Evolutionary conservation across 2,888 invertebrate genomes (phyloP), one percentile per base, ranked within the genome.

Genomic region (Hemicrepidius hirtus): DNA sequence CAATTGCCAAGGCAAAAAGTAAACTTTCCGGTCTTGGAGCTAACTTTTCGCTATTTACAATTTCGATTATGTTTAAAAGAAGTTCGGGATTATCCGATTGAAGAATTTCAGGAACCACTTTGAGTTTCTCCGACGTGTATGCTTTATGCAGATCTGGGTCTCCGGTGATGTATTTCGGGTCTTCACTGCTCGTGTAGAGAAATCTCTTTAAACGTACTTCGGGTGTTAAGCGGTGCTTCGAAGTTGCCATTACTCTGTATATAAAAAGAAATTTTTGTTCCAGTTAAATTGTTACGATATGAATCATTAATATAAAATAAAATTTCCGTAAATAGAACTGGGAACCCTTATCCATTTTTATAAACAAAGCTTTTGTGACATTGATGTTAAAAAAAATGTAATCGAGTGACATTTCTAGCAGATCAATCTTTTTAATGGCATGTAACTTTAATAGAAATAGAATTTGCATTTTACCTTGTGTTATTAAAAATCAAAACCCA

Each of bases 121-220:
- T 62, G 16, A 76, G 37, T 9, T 69, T 78, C 37, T 73, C 64
- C 7, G 44, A 35, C 5, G 4, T 24, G 35, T 64, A 79, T 68
- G 80, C 78, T 40, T 78, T 80, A 53, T 79, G 76, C 1, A 67
- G 41, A 59, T 82, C 82, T 6, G 81, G 80, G 67, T 82, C 77
- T 4, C 84, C 84, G 21, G 82, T 78, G n/a, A 81, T 73, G 67
- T 80, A 84, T 59, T 72, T 74, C 7, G 80, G 75, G 18, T 79
- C 64, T 70, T 80, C 75, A 20, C 76, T 80, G 40, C 79, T 75
- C 12, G 81, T 63, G 74, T 84, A 85, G 12, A 85, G 66, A 49
- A 82, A 81, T 41, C 84, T 79, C 66, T 81, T 83, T 10, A 84
- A 71, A 70, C 76, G 76, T 37, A 80, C 77, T 59, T 81, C 80